phyloP scores from a whole-genome alignment of 2,888 invertebrate species.

The Hipparchia sbordonii region DNA sequence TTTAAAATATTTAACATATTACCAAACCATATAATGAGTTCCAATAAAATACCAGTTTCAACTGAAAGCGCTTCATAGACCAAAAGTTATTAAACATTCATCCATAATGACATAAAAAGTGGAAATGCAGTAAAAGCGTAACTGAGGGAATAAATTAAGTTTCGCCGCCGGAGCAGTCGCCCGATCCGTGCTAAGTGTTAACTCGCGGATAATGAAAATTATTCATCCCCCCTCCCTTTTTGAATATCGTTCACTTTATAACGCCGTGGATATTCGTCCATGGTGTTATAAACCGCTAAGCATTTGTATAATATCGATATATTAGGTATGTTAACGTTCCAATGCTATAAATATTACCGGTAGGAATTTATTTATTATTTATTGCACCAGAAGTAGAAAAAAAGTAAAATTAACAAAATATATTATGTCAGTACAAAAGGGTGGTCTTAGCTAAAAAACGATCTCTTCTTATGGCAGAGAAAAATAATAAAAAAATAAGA shows the following conservation, averaged over 20 bases:
- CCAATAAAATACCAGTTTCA: neutral
- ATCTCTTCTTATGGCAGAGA: too few species aligned
- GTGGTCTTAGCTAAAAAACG: too few species aligned
- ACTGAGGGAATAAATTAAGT: slow-evolving; percentile 49
- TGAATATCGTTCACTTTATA: slow-evolving; percentile 43
- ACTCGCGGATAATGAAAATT: slow-evolving; percentile 69
- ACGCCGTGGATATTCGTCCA: slow-evolving; percentile 24
- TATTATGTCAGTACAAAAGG: too few species aligned
- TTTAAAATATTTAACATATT: too few species aligned
- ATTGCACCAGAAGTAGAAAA: too few species aligned
- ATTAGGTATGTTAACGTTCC: too few species aligned
- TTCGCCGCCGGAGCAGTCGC: slow-evolving; percentile 45
- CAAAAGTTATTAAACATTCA: slow-evolving; percentile 28
- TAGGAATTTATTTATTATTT: too few species aligned
- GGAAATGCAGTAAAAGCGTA: slow-evolving; percentile 43
- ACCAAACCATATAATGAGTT: neutral
- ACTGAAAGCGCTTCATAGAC: neutral
- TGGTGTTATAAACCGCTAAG: too few species aligned
- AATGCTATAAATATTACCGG: too few species aligned
- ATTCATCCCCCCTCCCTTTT: slow-evolving; percentile 52
- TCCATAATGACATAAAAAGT: slow-evolving; percentile 34
- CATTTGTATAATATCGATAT: too few species aligned
- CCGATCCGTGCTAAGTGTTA: slow-evolving; percentile 61
- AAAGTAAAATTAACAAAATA: too few species aligned
- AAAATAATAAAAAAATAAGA: too few species aligned